These are phyloP conservation scores for Asobara japonica DNA, from an alignment of 1,140 invertebrate genomes.

Conservation along the genomic window DNA sequence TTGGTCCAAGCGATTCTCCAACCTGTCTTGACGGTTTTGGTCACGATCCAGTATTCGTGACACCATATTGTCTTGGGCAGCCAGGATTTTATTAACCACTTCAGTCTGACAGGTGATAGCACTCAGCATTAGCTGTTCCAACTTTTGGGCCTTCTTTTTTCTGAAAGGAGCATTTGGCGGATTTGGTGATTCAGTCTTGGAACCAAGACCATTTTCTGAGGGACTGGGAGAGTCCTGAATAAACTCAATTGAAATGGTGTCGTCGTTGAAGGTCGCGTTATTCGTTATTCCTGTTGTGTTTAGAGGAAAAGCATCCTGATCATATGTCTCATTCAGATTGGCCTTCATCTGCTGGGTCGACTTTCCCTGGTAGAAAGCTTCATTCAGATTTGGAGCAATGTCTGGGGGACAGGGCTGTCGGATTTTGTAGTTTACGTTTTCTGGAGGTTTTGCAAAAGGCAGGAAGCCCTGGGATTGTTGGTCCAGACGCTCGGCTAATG, in stretches of 20 bases:
- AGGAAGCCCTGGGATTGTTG: constrained; percentile 42
- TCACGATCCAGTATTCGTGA: constrained; percentile 59
- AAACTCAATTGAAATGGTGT: constrained; percentile 60
- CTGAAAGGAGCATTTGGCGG: constrained; percentile 56
- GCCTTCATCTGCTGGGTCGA: constrained; percentile 38
- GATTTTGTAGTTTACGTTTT: constrained; percentile 26
- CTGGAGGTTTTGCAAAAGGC: constrained; percentile 50
- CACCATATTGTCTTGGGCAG: constrained; percentile 62
- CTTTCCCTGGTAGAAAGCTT: constrained; percentile 55
- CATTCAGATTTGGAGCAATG: constrained; percentile 57
- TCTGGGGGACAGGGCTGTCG: constrained; percentile 54
- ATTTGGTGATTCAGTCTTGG: constrained; percentile 55
- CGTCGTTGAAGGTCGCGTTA: constrained; percentile 64
- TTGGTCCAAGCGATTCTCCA: constrained; percentile 61
- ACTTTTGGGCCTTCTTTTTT: constrained; percentile 61
- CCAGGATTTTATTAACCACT: constrained; percentile 64
- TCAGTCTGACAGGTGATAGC: constrained; percentile 64
- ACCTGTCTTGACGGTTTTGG: constrained; percentile 57
- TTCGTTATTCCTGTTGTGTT: constrained; percentile 58
- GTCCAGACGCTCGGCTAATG: constrained; percentile 48
- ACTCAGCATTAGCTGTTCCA: constrained; percentile 59
- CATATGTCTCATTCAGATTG: constrained; percentile 58
- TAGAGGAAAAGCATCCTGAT: constrained; percentile 40
- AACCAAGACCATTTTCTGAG: constrained; percentile 53
- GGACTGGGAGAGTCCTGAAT: constrained; percentile 55